A percentile compares a stretch with the other conserved stretches of the same genome.
phyloP scores from a whole-genome alignment of 2,797 vertebrate species.

The Sarcoramphus papa region DNA sequence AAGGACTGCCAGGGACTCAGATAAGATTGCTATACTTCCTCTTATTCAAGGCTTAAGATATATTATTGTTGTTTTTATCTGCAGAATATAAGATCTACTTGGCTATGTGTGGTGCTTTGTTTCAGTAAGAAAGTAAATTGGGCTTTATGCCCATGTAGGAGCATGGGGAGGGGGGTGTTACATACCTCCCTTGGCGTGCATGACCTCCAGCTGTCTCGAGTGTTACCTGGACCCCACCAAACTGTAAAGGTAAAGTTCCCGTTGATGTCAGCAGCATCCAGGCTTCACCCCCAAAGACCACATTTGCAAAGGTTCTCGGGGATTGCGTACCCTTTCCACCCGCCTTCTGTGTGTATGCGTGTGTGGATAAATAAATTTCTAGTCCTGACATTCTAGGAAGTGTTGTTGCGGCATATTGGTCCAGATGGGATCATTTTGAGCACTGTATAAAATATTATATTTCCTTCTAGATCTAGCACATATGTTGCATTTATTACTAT shows the following conservation, averaged over 20 bases:
- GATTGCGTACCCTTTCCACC: background rate
- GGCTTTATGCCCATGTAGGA: background rate
- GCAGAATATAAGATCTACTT: background rate
- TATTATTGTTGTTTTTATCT: background rate
- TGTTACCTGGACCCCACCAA: background rate
- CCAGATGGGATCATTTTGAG: background rate
- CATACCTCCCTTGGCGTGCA: background rate
- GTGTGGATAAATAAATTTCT: background rate
- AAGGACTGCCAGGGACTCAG: background rate
- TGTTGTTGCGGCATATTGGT: background rate
- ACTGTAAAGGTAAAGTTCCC: background rate
- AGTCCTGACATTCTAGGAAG: background rate
- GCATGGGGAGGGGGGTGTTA: rapidly evolving
- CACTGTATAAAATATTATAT: background rate
- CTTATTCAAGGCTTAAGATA: background rate
- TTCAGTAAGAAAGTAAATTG: background rate
- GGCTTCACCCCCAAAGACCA: background rate
- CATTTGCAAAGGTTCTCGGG: background rate
- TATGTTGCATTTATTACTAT: background rate
- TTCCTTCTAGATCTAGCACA: background rate
- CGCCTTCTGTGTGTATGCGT: background rate
- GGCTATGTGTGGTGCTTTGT: background rate
- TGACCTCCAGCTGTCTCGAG: background rate
- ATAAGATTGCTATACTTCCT: background rate
- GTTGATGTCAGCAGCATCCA: background rate